Evolutionary conservation across 2,113 vertebrate species (phyloP).

Genomic region (Poeciliopsis retropinna): DNA sequence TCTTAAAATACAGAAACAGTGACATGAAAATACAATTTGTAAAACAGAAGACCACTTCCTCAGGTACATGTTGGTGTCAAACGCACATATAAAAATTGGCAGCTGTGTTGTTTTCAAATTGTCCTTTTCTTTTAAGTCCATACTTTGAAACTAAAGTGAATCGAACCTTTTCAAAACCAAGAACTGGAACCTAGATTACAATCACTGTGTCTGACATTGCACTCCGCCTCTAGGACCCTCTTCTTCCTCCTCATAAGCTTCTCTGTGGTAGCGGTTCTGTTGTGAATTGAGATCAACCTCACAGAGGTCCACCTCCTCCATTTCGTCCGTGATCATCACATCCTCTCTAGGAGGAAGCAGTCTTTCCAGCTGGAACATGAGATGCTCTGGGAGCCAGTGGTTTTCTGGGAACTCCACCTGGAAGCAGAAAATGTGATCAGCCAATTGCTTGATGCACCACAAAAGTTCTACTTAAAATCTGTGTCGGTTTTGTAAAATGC

Average conservation of each 20-base stretch:
- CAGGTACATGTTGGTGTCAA: constrained; percentile 24
- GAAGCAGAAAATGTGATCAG: not conserved
- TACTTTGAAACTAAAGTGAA: not conserved
- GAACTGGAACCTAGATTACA: not conserved
- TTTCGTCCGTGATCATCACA: constrained; percentile 88
- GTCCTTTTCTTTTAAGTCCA: not conserved
- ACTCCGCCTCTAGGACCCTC: constrained; percentile 83
- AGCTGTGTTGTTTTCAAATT: not conserved
- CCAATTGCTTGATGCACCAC: not conserved
- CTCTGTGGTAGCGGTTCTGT: constrained; percentile 76
- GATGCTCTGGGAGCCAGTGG: constrained; percentile 88
- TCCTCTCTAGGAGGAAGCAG: constrained; percentile 89
- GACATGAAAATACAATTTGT: constrained; percentile 23
- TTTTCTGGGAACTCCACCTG: constrained; percentile 93
- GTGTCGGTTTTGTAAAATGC: not conserved
- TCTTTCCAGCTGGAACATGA: constrained; percentile 86
- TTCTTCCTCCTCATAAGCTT: constrained; percentile 89
- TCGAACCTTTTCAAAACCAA: not conserved
- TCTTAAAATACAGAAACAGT: constrained; percentile 25
- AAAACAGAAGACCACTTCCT: not conserved
- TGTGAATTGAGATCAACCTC: constrained; percentile 82
- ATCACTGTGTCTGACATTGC: constrained; percentile 91
- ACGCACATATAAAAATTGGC: not conserved
- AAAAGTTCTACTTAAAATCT: not conserved
- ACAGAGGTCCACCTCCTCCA: constrained; percentile 91